Evolutionary conservation across 1,140 invertebrate genomes (phyloP).

Genomic region (Penaeus chinensis): DNA sequence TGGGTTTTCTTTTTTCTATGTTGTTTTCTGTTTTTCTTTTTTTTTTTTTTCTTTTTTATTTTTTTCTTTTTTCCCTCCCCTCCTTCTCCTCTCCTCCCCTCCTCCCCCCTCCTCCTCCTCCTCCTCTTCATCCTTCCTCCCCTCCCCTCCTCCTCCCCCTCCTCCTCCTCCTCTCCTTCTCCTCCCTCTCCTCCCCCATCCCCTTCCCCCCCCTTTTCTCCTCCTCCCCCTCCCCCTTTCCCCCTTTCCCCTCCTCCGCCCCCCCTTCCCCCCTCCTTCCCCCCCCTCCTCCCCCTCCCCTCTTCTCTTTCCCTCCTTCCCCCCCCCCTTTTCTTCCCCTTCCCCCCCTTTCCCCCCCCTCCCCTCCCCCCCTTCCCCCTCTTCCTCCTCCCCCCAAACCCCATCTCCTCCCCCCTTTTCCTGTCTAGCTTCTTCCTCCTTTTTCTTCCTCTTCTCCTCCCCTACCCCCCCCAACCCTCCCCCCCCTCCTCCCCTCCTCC

Average conservation of each 20-base stretch:
- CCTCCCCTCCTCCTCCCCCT: too few species aligned
- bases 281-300: neutral
- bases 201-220: neutral
- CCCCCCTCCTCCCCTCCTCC: too few species aligned
- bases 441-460: neutral
- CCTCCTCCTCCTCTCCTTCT: neutral
- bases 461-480: too few species aligned
- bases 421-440: too few species aligned
- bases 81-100: neutral
- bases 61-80: neutral
- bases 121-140: too few species aligned
- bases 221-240: too few species aligned
- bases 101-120: too few species aligned
- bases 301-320: neutral
- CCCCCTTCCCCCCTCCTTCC: neutral
- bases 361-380: too few species aligned
- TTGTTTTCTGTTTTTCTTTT: too few species aligned
- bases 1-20: too few species aligned
- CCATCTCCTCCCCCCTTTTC: neutral
- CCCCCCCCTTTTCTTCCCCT: neutral
- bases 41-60: neutral
- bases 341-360: neutral
- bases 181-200: too few species aligned
- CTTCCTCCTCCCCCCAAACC: neutral
- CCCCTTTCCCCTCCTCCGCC: neutral